Evolutionary conservation across 2,113 vertebrate genomes (phyloP).

Genomic region (Melanocharis versteri): DNA sequence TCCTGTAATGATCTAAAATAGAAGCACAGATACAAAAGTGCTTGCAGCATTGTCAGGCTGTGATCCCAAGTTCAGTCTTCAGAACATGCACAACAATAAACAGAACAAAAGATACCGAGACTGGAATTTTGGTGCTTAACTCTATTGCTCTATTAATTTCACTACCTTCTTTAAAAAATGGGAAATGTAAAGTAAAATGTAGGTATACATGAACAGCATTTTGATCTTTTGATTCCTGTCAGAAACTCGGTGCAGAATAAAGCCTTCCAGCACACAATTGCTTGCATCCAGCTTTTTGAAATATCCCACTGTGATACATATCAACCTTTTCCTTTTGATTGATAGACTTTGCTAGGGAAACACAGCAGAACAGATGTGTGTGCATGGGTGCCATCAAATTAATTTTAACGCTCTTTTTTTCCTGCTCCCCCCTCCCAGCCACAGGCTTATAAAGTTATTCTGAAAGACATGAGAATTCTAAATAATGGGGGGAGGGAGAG

Average conservation of each 20-base stretch:
- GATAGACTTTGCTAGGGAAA: conserved; percentile 46
- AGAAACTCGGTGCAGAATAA: neutral
- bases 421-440: neutral
- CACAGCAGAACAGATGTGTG: conserved; percentile 34
- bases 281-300: conserved; percentile 38
- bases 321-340: conserved; percentile 50
- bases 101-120: neutral
- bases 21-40: neutral
- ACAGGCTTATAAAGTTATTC: conserved; percentile 56
- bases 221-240: neutral
- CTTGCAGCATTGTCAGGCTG: neutral
- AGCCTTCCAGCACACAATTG: neutral
- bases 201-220: neutral
- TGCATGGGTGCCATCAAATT: conserved; percentile 35
- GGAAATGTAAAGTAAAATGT: neutral
- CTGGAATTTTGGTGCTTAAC: neutral
- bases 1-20: neutral
- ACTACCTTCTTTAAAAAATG: neutral
- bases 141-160: neutral
- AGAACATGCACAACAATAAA: neutral
- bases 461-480: conserved; percentile 52
- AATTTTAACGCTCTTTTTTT: conserved; percentile 25
- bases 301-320: conserved; percentile 8
- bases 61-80: neutral
- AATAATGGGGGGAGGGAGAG: conserved; percentile 42